Conservation (phyloP, 2,888 invertebrate species). For the Apamea sordens region DNA sequence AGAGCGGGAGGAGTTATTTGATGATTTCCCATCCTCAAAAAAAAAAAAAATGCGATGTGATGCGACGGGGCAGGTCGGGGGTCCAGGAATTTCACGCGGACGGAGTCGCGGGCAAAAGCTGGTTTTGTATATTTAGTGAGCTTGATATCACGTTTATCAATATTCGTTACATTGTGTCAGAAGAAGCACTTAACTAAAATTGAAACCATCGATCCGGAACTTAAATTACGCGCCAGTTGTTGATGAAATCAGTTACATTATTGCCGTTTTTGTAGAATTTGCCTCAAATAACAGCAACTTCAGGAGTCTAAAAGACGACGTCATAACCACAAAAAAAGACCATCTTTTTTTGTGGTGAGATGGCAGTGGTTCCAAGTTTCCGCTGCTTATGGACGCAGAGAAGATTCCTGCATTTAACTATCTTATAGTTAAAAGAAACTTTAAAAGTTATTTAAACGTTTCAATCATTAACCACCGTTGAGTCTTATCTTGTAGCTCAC, state of each 20-base stretch:
- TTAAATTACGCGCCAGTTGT: conserved; percentile 28
- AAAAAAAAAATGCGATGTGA: too few species aligned
- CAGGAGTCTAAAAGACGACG: not conserved
- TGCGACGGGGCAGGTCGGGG: too few species aligned
- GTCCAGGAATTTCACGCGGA: not conserved
- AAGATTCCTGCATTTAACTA: not conserved
- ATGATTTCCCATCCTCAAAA: too few species aligned
- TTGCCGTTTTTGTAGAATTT: conserved; percentile 5
- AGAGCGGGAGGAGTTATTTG: too few species aligned
- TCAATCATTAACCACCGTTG: not conserved
- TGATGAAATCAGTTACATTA: conserved; percentile 35
- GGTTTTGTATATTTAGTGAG: conserved; percentile 6
- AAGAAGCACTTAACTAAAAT: conserved; percentile 49
- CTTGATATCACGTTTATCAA: conserved; percentile 32
- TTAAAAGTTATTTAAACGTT: not conserved
- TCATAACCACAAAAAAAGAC: not conserved
- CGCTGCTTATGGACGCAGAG: not conserved
- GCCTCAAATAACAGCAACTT: not conserved
- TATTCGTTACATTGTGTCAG: conserved; percentile 30
- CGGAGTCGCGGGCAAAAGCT: not conserved
- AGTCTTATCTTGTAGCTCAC: not conserved
- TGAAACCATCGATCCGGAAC: conserved; percentile 53
- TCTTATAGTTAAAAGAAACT: too few species aligned
- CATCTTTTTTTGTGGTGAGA: too few species aligned
- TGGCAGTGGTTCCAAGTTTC: not conserved